Evolutionary conservation across 2,888 invertebrate species (phyloP).

Genomic region (Leucoptera coffeella): DNA sequence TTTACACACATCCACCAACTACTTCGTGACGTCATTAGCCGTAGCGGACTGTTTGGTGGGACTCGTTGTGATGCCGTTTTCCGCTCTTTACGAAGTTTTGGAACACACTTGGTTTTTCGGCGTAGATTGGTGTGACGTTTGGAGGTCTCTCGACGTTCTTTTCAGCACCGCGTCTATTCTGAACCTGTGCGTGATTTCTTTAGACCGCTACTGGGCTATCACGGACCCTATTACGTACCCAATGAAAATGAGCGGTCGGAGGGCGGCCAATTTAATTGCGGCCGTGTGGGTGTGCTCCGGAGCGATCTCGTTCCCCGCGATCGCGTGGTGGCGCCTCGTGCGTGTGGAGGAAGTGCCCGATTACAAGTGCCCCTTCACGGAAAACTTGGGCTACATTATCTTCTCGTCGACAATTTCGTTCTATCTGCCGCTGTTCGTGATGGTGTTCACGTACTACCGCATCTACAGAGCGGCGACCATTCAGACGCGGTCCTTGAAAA

Average conservation of each 20-base stretch:
- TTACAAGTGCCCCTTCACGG: slow-evolving; percentile 91
- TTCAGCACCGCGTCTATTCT: slow-evolving; percentile 97
- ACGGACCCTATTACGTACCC: slow-evolving; percentile 98
- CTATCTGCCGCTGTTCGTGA: slow-evolving; percentile 92
- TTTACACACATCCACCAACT: slow-evolving; percentile 94
- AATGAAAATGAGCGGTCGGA: slow-evolving; percentile 83
- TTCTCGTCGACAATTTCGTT: slow-evolving; percentile 98
- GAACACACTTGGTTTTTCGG: slow-evolving; percentile 94
- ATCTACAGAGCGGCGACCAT: slow-evolving; percentile 92
- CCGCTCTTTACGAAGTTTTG: slow-evolving; percentile 82
- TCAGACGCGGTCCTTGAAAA: slow-evolving; percentile 84
- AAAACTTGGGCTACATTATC: slow-evolving; percentile 91
- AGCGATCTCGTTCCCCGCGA: slow-evolving; percentile 96
- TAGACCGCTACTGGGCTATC: slow-evolving; percentile 98
- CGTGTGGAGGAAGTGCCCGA: slow-evolving; percentile 73
- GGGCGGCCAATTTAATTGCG: slow-evolving; percentile 83
- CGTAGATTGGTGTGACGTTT: slow-evolving; percentile 93
- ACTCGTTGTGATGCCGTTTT: slow-evolving; percentile 96
- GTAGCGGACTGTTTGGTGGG: slow-evolving; percentile 96
- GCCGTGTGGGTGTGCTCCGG: slow-evolving; percentile 96
- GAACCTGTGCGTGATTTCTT: slow-evolving; percentile 92
- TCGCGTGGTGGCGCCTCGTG: slow-evolving; percentile 92
- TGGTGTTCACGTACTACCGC: slow-evolving; percentile 96
- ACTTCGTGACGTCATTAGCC: slow-evolving; percentile 94
- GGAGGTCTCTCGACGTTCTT: slow-evolving; percentile 94